Percentiles rank a stretch among this genome's conserved stretches.
Evolutionary conservation across 2,113 vertebrate species (phyloP).

Genomic region (Nothobranchius furzeri): DNA sequence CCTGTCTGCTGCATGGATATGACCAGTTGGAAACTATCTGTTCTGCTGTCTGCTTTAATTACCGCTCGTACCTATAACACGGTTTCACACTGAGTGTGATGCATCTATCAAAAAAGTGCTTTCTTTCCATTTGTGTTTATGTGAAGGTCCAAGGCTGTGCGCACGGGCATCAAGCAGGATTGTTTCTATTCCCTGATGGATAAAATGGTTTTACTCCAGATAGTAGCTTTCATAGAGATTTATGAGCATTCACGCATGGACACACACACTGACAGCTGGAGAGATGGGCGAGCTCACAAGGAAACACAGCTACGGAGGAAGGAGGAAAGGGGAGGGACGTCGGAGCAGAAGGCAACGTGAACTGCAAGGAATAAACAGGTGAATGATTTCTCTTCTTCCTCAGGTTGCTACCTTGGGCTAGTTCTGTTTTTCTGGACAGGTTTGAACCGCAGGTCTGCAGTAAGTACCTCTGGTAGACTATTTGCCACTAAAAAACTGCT

Average conservation of each 20-base stretch:
- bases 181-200: slow-evolving; percentile 53
- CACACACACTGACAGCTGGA: slow-evolving; percentile 41
- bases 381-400: slow-evolving; percentile 61
- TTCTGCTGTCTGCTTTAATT: slow-evolving; percentile 54
- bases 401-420: slow-evolving; percentile 60
- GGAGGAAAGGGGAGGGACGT: slow-evolving; percentile 43
- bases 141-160: slow-evolving; percentile 7
- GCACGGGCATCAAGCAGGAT: slow-evolving; percentile 36
- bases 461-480: slow-evolving; percentile 32
- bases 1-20: slow-evolving; percentile 22
- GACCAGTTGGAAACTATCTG: slow-evolving; percentile 37
- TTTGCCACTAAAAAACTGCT: slow-evolving; percentile 60
- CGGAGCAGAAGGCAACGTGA: slow-evolving; percentile 50
- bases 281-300: slow-evolving; percentile 42
- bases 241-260: slow-evolving; percentile 38
- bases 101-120: slow-evolving; percentile 20
- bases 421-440: slow-evolving; percentile 35
- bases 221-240: slow-evolving; percentile 61
- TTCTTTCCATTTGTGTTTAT: slow-evolving; percentile 19
- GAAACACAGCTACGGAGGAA: slow-evolving; percentile 23
- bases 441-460: slow-evolving; percentile 22
- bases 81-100: slow-evolving; percentile 2
- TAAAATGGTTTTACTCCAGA: slow-evolving; percentile 59
- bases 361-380: slow-evolving; percentile 65
- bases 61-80: slow-evolving; percentile 23